Conservation (phyloP, 1,140 invertebrate species). For the Bombus affinis region DNA sequence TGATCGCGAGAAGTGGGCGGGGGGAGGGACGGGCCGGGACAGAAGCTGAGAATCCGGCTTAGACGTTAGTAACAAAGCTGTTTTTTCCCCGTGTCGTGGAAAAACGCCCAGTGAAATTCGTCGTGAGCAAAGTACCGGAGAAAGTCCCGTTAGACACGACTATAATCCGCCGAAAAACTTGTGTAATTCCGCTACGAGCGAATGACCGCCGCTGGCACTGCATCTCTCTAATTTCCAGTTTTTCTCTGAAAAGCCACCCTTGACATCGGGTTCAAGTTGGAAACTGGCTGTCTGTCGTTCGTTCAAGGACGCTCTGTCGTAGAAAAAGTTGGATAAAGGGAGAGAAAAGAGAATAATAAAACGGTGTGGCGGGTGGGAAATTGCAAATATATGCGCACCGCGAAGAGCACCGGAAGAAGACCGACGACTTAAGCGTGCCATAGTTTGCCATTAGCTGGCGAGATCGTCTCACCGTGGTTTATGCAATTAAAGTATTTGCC, state of each 20-base stretch:
- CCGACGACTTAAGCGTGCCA: not conserved
- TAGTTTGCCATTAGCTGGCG: conserved; percentile 52
- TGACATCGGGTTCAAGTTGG: conserved; percentile 3
- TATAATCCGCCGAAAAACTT: too few species aligned
- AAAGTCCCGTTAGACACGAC: too few species aligned
- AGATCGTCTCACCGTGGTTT: conserved; percentile 10
- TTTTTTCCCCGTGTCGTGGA: too few species aligned
- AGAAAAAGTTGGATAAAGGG: too few species aligned
- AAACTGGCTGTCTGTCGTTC: not conserved
- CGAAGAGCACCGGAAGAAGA: not conserved
- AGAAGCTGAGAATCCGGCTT: too few species aligned
- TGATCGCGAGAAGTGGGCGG: not conserved
- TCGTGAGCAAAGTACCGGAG: too few species aligned
- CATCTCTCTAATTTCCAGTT: not conserved
- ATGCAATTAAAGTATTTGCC: conserved; percentile 67
- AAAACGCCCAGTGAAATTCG: too few species aligned
- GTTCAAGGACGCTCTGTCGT: not conserved
- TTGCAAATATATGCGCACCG: conserved; percentile 14
- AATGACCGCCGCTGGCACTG: too few species aligned
- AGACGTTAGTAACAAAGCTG: not conserved
- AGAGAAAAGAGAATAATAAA: not conserved
- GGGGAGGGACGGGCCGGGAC: fast-evolving
- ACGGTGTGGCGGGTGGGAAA: not conserved
- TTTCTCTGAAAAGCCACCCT: not conserved
- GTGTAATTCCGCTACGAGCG: not conserved